Conservation (phyloP, 2,797 vertebrate genomes). For the Clarias pachynema region DNA sequence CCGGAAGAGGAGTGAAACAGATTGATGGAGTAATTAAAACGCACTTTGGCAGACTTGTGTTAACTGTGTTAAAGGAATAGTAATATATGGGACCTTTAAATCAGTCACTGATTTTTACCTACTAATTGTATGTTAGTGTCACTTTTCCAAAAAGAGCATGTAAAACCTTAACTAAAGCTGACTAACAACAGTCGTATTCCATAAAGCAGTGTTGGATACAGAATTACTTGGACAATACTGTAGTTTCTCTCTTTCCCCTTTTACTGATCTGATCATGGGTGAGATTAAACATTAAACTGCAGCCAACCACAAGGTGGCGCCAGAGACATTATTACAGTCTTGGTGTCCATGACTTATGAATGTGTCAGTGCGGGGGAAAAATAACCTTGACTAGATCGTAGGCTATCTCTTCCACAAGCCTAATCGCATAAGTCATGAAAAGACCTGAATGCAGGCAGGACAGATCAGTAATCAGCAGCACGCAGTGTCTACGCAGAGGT, state of each 20-base stretch:
- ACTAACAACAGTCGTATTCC: neutral
- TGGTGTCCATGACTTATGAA: neutral
- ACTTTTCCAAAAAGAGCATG: neutral
- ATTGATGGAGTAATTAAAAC: too few species aligned
- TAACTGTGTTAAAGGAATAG: too few species aligned
- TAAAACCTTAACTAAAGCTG: neutral
- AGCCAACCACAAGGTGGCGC: neutral
- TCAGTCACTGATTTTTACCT: neutral
- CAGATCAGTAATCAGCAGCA: neutral
- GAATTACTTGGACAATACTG: too few species aligned
- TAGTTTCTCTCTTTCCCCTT: neutral
- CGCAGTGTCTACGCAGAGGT: neutral
- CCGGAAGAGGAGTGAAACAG: too few species aligned
- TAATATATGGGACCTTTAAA: neutral
- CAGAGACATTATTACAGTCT: neutral
- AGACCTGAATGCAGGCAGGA: neutral
- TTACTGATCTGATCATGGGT: too few species aligned
- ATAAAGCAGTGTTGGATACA: neutral
- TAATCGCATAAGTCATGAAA: neutral
- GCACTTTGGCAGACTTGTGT: too few species aligned
- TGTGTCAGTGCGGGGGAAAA: neutral
- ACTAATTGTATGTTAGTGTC: neutral
- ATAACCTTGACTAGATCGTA: neutral
- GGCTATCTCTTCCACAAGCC: neutral
- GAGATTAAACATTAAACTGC: neutral